phyloP scores from a whole-genome alignment of 1,140 invertebrate species.

The Dolichoris vasculosae region DNA sequence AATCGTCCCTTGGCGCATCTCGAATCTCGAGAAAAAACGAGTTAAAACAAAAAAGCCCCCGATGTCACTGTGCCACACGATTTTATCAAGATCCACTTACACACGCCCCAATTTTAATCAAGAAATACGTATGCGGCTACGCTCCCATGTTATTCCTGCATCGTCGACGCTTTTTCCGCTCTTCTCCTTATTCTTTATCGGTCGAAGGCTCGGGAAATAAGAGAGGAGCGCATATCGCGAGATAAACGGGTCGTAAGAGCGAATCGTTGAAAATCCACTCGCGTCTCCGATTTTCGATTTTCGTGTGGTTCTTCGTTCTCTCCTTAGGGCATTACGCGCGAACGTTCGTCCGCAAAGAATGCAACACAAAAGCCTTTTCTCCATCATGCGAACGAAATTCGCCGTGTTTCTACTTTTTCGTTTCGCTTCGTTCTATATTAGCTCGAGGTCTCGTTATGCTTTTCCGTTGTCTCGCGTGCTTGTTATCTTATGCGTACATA shows the following conservation, averaged over 20 bases:
- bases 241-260: slow-evolving; percentile 9
- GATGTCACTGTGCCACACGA: neutral
- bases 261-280: neutral
- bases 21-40: neutral
- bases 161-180: slow-evolving; percentile 25
- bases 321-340: neutral
- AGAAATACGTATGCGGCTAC: neutral
- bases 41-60: neutral
- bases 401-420: neutral
- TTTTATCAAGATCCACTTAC: slow-evolving; percentile 21
- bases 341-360: neutral
- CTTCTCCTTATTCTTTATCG: neutral
- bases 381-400: too few species aligned
- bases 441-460: too few species aligned
- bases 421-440: neutral
- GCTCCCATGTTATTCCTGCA: neutral
- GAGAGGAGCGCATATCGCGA: neutral
- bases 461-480: neutral
- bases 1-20: neutral
- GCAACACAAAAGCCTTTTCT: neutral
- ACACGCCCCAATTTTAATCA: slow-evolving; percentile 40
- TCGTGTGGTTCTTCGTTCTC: neutral
- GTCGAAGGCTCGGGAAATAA: neutral
- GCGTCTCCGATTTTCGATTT: neutral
- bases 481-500: neutral